phyloP scores from a whole-genome alignment of 2,113 vertebrate species.

The Pithys albifrons region DNA sequence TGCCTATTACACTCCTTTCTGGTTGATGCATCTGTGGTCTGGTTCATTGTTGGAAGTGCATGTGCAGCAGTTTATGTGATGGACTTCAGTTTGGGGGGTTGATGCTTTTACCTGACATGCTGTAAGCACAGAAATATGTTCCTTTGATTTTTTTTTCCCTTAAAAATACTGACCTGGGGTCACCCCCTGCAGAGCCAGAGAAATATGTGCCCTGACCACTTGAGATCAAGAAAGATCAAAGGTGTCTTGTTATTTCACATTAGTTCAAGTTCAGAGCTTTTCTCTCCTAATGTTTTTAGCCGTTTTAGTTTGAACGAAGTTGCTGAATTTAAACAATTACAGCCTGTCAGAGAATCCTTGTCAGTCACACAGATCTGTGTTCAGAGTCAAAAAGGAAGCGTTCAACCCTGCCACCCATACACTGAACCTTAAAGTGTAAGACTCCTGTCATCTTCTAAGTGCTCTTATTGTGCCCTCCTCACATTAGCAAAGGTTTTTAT shows the following conservation, averaged over 20 bases:
- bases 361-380: background rate
- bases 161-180: background rate
- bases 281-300: conserved; percentile 3
- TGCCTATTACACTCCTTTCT: background rate
- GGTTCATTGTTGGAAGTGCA: background rate
- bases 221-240: background rate
- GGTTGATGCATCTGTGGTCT: background rate
- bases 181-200: background rate
- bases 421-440: background rate
- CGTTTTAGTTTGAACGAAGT: conserved; percentile 24
- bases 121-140: background rate
- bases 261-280: background rate
- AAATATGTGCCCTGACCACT: background rate
- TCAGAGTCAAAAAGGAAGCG: background rate
- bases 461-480: conserved; percentile 15
- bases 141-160: background rate
- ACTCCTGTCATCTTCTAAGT: conserved; percentile 26
- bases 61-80: background rate
- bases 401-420: background rate
- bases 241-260: background rate
- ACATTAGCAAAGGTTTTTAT: background rate
- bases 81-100: background rate
- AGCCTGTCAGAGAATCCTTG: conserved; percentile 21
- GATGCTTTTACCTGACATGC: background rate
- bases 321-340: conserved; percentile 21